These are phyloP conservation scores for Tolypeutes matacus DNA, from an alignment of 2,797 vertebrate genomes.

Conservation along the genomic window DNA sequence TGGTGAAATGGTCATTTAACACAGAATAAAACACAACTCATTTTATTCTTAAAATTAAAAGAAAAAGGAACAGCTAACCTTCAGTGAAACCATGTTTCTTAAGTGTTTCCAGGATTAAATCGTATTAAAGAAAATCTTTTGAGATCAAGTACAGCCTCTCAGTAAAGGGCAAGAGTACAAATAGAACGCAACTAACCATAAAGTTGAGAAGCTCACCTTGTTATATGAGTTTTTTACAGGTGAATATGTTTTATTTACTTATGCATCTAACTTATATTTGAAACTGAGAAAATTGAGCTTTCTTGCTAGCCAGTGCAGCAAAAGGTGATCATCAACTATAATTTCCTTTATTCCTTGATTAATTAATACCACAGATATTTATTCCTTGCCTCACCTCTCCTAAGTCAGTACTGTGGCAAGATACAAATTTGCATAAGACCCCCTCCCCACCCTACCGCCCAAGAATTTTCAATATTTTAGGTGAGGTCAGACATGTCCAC, in stretches of 20 bases:
- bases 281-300: neutral
- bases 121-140: slow-evolving; percentile 69
- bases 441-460: neutral
- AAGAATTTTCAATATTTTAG: slow-evolving; percentile 19
- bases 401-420: neutral
- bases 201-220: slow-evolving; percentile 55
- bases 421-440: neutral
- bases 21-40: slow-evolving; percentile 60
- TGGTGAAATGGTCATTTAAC: slow-evolving; percentile 47
- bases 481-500: neutral
- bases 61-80: neutral
- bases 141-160: slow-evolving; percentile 59
- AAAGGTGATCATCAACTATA: neutral
- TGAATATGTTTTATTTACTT: slow-evolving; percentile 4
- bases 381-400: neutral
- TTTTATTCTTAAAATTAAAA: slow-evolving; percentile 25
- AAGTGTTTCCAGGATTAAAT: slow-evolving; percentile 69
- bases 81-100: slow-evolving; percentile 71
- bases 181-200: slow-evolving; percentile 35
- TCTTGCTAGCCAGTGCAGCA: neutral
- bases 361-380: neutral
- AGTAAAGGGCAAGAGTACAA: slow-evolving; percentile 50
- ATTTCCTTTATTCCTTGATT: neutral
- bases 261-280: slow-evolving; percentile 28
- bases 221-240: neutral